Conservation (phyloP, 1,140 invertebrate genomes). For the Ephestia elutella region DNA sequence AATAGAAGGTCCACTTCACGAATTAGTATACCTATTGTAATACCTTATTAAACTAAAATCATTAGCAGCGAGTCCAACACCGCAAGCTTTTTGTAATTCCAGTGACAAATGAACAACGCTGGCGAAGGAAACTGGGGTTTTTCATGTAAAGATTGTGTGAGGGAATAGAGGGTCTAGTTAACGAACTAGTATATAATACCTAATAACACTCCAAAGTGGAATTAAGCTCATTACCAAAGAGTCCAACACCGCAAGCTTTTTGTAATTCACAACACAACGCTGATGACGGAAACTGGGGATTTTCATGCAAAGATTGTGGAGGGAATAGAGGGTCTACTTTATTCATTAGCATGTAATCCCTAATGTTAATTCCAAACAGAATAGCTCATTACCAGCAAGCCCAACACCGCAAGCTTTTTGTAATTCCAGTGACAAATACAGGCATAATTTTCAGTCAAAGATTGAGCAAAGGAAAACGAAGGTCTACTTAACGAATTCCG, state of each 20-base stretch:
- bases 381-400: conserved; percentile 49
- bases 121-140: conserved; percentile 25
- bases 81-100: conserved; percentile 57
- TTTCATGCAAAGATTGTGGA: conserved; percentile 16
- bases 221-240: conserved; percentile 54
- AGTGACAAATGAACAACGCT: conserved; percentile 57
- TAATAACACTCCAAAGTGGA: no score
- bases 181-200: no score
- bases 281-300: conserved; percentile 24
- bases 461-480: conserved; percentile 10
- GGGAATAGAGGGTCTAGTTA: conserved; percentile 4
- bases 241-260: conserved; percentile 44
- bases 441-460: conserved; percentile 37
- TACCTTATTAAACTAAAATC: no score
- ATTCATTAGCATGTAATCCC: neutral
- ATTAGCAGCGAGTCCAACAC: conserved; percentile 34
- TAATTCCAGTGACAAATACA: conserved; percentile 56
- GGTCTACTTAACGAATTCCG: neutral
- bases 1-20: no score
- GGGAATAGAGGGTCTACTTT: no score
- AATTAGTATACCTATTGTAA: conserved; percentile 1
- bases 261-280: conserved; percentile 57
- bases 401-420: conserved; percentile 48
- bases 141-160: conserved; percentile 30
- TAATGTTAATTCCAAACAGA: no score